Base-by-base conservation (phyloP, 1,140 invertebrate species). In the Leptestheria dahalacensis region DNA sequence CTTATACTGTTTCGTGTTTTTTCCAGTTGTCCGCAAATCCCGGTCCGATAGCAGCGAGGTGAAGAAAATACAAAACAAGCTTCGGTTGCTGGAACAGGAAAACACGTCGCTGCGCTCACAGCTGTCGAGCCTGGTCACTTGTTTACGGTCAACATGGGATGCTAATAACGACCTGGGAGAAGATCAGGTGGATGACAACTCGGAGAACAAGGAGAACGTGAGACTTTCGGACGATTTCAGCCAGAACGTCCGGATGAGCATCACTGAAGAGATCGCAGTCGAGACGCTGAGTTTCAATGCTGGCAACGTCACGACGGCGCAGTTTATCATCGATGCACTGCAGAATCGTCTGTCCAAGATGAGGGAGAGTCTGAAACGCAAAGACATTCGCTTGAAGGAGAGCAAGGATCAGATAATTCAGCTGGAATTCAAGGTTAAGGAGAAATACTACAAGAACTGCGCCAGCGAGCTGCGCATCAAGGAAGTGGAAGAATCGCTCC, bases 401-500 rank as follows among this genome's bases (percentile, higher is more conserved):
- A 50, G 33, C 10, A 48, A 58, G 4, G 48, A 57, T 58, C 23
- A 29, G 54, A 48, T 28, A 9, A 29, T 48, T 10, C 61, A 57
- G 25, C 54, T 62, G 24, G 61, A 57, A 21, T 58, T 57, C 48
- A 57, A 57, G 46, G 18, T 57, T n/a, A 62, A 59, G 26, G 61
- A 62, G 46, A 57, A 62, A 33, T 33, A 57, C 18, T 62, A 29
- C 48, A 26, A 28, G 1, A 33, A 33, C n/a, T 48, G 54, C 12
- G 61, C 57, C 46, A 25, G 24, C 41, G 25, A 57, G 21, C 50
- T 57, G 54, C 54, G 24, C 11, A 12, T 52, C n/a, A 51, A 57
- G 23, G 56, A 57, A 23, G 15, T 49, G 18, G 41, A 62, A 23
- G 54, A 51, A 12, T 29, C 49, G n/a, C 46, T 24, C 9, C 4